phyloP scores from a whole-genome alignment of 1,140 invertebrate species.

The Hyposmocoma kahamanoa region DNA sequence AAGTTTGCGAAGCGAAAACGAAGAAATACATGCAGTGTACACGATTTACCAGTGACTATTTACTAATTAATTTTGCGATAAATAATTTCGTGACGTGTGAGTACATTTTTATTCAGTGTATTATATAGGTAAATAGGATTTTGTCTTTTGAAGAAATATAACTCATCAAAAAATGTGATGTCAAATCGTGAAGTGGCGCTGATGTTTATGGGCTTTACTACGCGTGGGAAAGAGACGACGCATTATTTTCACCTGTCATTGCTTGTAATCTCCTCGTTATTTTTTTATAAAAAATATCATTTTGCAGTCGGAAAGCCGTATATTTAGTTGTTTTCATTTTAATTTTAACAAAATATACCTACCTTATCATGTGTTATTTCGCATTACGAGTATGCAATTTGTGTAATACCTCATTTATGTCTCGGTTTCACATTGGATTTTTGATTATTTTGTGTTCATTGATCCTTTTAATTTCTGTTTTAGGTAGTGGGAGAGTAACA shows the following conservation, averaged over 20 bases:
- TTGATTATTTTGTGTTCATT: conserved; percentile 27
- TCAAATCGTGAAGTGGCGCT: conserved; percentile 33
- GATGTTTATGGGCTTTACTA: conserved; percentile 18
- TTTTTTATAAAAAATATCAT: conserved; percentile 7
- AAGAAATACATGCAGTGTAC: conserved; percentile 19
- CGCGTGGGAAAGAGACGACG: conserved; percentile 30
- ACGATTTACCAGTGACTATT: conserved; percentile 18
- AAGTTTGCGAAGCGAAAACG: conserved; percentile 22
- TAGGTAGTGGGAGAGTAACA: conserved; percentile 56
- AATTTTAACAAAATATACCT: neutral
- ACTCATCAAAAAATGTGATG: conserved; percentile 25
- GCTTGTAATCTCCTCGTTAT: conserved; percentile 7
- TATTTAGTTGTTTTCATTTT: conserved; percentile 1
- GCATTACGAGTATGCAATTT: no score
- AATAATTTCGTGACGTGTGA: conserved; percentile 21
- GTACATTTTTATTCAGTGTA: conserved; percentile 3
- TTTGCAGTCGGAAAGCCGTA: no score
- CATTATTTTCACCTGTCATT: conserved; percentile 19
- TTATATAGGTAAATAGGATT: neutral
- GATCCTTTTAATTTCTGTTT: conserved; percentile 42
- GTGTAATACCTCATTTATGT: no score
- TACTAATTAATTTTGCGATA: conserved; percentile 16
- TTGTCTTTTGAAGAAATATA: conserved; percentile 3
- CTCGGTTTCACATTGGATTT: conserved; percentile 10
- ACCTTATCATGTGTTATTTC: neutral